phyloP scores from a whole-genome alignment of 2,113 vertebrate species.

The Capra hircus region DNA sequence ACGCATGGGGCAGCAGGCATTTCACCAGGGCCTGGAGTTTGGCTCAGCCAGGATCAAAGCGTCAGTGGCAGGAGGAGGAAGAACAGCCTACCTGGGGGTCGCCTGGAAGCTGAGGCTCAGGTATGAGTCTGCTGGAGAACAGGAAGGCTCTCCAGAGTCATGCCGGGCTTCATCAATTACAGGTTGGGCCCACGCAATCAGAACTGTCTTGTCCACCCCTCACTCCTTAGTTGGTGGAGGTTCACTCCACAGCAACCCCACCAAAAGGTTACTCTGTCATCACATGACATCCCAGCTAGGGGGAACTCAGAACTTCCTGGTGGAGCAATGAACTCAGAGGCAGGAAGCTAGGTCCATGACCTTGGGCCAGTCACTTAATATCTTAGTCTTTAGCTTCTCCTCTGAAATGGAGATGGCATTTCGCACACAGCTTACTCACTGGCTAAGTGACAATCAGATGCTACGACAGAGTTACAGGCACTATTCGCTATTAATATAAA shows the following conservation, averaged over 20 bases:
- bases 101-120: neutral
- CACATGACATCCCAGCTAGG: neutral
- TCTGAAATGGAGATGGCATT: neutral
- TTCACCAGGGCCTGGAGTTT: neutral
- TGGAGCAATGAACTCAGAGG: neutral
- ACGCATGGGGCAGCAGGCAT: neutral
- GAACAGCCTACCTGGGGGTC: too few relatives aligned
- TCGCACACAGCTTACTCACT: neutral
- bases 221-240: neutral
- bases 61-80: neutral
- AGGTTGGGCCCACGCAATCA: too few relatives aligned
- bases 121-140: neutral
- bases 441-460: neutral
- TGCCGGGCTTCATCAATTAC: neutral
- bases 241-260: neutral
- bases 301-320: neutral
- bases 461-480: neutral
- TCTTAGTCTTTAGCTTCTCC: neutral
- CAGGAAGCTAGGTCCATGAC: neutral
- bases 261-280: neutral
- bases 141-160: neutral
- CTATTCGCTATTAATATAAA: neutral
- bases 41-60: neutral
- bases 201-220: neutral
- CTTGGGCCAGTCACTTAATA: neutral